Percentiles rank a stretch among this genome's conserved stretches.
These are phyloP conservation scores for Lamellibrachia luymesi DNA, from an alignment of 1,140 invertebrate species.

Conservation along the genomic window DNA sequence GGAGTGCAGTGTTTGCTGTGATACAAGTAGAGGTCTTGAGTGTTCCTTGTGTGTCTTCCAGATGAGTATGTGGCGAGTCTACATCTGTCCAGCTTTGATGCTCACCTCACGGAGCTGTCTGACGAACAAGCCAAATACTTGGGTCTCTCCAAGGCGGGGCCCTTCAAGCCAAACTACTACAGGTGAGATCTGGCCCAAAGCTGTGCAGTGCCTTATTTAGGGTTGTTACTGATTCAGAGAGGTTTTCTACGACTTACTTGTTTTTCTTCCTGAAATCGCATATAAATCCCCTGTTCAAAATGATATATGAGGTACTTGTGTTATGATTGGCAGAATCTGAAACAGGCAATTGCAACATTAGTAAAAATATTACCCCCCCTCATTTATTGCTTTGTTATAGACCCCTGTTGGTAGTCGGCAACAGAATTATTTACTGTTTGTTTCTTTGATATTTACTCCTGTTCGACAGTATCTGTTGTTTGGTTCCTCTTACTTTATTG, in stretches of 20 bases:
- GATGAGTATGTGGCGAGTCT: conserved; percentile 96
- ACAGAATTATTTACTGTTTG: too few species aligned
- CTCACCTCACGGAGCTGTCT: conserved; percentile 89
- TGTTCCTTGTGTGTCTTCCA: conserved; percentile 47
- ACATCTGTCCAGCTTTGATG: conserved; percentile 94
- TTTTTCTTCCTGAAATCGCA: too few species aligned
- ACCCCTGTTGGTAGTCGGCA: too few species aligned
- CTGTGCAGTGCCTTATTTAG: not conserved
- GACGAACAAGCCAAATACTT: conserved; percentile 98
- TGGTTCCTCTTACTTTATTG: not conserved
- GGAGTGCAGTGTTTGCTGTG: not conserved
- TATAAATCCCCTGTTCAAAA: not conserved
- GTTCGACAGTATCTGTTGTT: not conserved
- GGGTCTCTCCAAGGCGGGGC: conserved; percentile 94
- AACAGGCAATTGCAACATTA: too few species aligned
- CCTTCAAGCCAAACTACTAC: conserved; percentile 98
- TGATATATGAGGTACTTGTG: not conserved
- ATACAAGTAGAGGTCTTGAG: not conserved
- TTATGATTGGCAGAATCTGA: too few species aligned
- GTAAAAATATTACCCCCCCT: too few species aligned
- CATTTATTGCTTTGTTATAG: too few species aligned
- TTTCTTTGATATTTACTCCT: too few species aligned
- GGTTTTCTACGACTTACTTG: too few species aligned
- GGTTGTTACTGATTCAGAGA: too few species aligned
- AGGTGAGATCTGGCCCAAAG: conserved; percentile 62